A percentile compares a stretch with the other conserved stretches of the same genome.
Conservation (phyloP, 2,797 vertebrate species). For the Neoniphon sammara region DNA sequence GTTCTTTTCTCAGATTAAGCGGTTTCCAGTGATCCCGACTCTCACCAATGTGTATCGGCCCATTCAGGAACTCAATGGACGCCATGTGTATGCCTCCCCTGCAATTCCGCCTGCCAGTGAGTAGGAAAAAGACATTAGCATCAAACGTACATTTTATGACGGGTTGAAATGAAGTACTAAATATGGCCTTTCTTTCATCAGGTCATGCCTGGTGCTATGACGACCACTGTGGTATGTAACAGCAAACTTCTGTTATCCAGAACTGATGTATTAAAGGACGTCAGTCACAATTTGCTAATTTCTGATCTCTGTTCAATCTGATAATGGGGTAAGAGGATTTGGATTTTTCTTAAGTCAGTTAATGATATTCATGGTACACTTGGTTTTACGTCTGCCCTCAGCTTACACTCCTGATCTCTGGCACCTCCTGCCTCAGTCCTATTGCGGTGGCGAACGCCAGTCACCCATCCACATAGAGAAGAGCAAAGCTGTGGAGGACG, state of each 20-base stretch:
- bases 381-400: conserved; percentile 4
- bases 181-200: background rate
- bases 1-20: conserved; percentile 42
- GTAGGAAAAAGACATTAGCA: conserved; percentile 5
- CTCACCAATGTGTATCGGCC: conserved; percentile 59
- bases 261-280: background rate
- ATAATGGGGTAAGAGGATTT: background rate
- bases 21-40: conserved; percentile 29
- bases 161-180: background rate
- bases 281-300: too few species aligned
- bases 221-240: conserved; percentile 66
- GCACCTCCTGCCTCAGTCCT: conserved; percentile 40
- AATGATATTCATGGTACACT: background rate
- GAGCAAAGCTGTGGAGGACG: fast-evolving
- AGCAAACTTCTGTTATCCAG: background rate
- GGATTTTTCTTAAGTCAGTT: background rate
- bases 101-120: conserved; percentile 50
- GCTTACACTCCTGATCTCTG: conserved; percentile 34
- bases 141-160: background rate
- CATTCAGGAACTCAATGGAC: conserved; percentile 43
- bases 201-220: conserved; percentile 71
- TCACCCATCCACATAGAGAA: conserved; percentile 74
- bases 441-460: conserved; percentile 52
- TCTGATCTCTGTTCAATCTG: background rate
- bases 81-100: conserved; percentile 63